Evolutionary conservation across 2,888 invertebrate genomes (phyloP).

Genomic region (Thecophora atra): DNA sequence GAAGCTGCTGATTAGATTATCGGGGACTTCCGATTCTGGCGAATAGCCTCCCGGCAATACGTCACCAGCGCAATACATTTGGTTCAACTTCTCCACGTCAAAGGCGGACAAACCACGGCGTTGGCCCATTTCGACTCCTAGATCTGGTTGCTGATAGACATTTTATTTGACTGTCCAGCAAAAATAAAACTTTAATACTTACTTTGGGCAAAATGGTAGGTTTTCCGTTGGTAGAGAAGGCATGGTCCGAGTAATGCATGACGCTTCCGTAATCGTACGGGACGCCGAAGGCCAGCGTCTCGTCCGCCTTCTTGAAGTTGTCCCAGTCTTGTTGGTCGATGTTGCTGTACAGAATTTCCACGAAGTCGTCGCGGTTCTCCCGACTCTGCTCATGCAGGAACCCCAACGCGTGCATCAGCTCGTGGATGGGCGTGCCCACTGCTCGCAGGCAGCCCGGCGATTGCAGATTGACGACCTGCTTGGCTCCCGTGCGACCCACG

Average conservation of each 20-base stretch:
- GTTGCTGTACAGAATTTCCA: conserved; percentile 74
- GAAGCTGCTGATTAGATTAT: conserved; percentile 57
- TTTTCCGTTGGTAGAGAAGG: conserved; percentile 77
- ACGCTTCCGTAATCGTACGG: conserved; percentile 83
- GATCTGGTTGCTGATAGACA: conserved; percentile 49
- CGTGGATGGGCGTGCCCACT: conserved; percentile 79
- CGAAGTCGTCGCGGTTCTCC: conserved; percentile 77
- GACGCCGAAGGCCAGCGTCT: conserved; percentile 74
- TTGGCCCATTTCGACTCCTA: conserved; percentile 73
- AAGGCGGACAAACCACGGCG: conserved; percentile 77
- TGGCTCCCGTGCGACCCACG: conserved; percentile 76
- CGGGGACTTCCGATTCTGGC: conserved; percentile 37
- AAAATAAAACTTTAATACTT: conserved; percentile 36
- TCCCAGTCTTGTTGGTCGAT: conserved; percentile 72
- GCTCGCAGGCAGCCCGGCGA: conserved; percentile 77
- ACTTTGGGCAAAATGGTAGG: conserved; percentile 80
- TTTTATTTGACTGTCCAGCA: not conserved
- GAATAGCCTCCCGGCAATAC: conserved; percentile 37
- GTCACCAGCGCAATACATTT: conserved; percentile 71
- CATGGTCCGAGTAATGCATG: conserved; percentile 83
- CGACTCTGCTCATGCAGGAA: conserved; percentile 87
- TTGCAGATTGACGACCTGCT: conserved; percentile 77
- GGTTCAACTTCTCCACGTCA: conserved; percentile 78
- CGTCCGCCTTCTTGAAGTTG: conserved; percentile 77
- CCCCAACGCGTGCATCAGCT: conserved; percentile 81